These are phyloP conservation scores for Lasioglossum vierecki DNA, from an alignment of 2,888 invertebrate species.

Conservation along the genomic window DNA sequence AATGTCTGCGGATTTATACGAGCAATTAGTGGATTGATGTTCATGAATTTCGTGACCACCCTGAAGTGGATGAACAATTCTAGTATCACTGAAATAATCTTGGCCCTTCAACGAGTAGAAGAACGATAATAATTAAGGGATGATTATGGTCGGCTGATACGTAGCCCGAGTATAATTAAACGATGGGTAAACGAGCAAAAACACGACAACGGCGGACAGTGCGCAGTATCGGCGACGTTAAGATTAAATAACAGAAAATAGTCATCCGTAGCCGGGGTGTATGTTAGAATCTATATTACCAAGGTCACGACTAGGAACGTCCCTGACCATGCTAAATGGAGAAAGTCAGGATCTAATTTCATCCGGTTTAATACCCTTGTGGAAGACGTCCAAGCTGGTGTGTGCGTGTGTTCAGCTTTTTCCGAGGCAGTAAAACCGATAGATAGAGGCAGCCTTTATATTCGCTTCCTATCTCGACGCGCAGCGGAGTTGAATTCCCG, in stretches of 20 bases:
- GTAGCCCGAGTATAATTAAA: background rate
- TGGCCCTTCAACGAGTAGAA: background rate
- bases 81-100: background rate
- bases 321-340: conserved; percentile 1
- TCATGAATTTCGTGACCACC: background rate
- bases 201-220: background rate
- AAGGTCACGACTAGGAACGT: conserved; percentile 13
- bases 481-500: background rate
- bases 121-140: background rate
- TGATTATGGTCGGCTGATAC: background rate
- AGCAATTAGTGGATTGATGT: background rate
- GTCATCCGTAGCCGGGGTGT: background rate
- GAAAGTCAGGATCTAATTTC: conserved; percentile 50
- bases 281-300: conserved; percentile 16
- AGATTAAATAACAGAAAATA: conserved; percentile 3
- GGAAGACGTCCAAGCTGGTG: background rate
- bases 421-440: background rate
- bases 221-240: background rate
- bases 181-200: background rate
- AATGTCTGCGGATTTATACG: background rate
- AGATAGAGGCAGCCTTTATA: conserved; percentile 9
- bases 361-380: conserved; percentile 27
- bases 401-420: background rate
- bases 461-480: background rate
- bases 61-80: no score